Percentiles rank a stretch among this genome's conserved stretches.
phyloP scores from a whole-genome alignment of 2,888 invertebrate species.

The Ophion costatus region DNA sequence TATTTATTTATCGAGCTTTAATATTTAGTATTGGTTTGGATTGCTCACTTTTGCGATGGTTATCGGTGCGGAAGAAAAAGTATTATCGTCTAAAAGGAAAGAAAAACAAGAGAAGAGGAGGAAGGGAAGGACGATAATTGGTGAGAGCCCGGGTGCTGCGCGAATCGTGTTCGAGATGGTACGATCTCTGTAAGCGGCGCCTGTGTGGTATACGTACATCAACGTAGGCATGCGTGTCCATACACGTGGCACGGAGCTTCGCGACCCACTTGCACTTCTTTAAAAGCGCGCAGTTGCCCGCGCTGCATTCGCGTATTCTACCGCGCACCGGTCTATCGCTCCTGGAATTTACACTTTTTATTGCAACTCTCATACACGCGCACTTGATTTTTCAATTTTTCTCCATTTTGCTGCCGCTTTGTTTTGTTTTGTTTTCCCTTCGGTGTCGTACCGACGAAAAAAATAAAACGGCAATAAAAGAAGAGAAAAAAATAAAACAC shows the following conservation, averaged over 20 bases:
- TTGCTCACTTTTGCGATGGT: background rate
- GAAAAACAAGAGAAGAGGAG: background rate
- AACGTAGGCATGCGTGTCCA: conserved; percentile 22
- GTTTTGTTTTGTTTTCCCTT: no score
- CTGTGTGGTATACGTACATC: background rate
- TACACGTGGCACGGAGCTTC: conserved; percentile 69
- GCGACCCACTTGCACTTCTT: conserved; percentile 78
- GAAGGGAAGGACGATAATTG: no score
- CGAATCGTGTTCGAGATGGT: background rate
- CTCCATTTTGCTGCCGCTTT: no score
- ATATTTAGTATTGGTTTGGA: no score
- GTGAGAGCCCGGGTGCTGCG: no score
- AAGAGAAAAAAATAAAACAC: no score
- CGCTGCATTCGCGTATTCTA: conserved; percentile 59
- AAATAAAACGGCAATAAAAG: no score
- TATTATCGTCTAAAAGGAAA: background rate
- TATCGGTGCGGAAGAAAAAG: background rate
- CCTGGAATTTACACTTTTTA: conserved; percentile 54
- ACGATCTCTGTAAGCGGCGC: no score
- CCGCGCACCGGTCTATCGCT: conserved; percentile 43
- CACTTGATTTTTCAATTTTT: background rate
- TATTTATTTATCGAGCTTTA: no score
- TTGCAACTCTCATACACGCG: background rate
- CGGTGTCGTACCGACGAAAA: no score
- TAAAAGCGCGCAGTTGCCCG: conserved; percentile 58